Evolutionary conservation across 2,888 invertebrate species (phyloP).

Genomic region (Drosophila formosana): DNA sequence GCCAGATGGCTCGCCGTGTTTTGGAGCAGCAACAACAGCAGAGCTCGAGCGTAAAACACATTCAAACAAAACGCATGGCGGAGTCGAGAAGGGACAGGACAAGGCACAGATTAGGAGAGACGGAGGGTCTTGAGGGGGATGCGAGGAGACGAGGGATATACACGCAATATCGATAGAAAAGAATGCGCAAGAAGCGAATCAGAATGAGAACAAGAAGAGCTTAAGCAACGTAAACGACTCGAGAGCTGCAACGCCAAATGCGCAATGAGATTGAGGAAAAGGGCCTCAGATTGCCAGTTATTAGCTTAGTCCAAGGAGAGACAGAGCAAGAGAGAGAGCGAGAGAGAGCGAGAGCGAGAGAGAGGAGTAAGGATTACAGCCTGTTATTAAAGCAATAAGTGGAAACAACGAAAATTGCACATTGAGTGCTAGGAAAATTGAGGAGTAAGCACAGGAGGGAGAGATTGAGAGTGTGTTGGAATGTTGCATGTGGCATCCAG

Average conservation of each 20-base stretch:
- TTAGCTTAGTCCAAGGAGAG: conserved; percentile 35
- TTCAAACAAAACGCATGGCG: conserved; percentile 19
- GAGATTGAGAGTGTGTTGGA: conserved; percentile 23
- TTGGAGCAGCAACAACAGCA: conserved; percentile 6
- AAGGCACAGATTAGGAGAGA: conserved; percentile 17
- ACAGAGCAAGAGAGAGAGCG: neutral
- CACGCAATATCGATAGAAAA: conserved; percentile 67
- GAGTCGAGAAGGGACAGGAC: neutral
- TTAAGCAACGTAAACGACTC: conserved; percentile 20
- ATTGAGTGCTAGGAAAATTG: conserved; percentile 51
- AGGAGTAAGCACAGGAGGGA: neutral
- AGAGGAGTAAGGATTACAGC: conserved; percentile 21
- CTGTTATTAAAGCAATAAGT: conserved; percentile 71
- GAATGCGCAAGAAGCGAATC: conserved; percentile 28
- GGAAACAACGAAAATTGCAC: conserved; percentile 66
- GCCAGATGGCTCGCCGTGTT: conserved; percentile 68
- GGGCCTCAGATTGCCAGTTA: conserved; percentile 63
- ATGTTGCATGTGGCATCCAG: conserved; percentile 41
- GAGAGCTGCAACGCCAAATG: conserved; percentile 27
- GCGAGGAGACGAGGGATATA: neutral
- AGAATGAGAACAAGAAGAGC: conserved; percentile 8
- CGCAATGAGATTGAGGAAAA: conserved; percentile 58
- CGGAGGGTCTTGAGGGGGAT: neutral
- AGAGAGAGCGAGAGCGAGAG: neutral
- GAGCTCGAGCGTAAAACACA: conserved; percentile 39